Conservation (phyloP, 2,888 invertebrate genomes). For the Steinernema carpocapsae region DNA sequence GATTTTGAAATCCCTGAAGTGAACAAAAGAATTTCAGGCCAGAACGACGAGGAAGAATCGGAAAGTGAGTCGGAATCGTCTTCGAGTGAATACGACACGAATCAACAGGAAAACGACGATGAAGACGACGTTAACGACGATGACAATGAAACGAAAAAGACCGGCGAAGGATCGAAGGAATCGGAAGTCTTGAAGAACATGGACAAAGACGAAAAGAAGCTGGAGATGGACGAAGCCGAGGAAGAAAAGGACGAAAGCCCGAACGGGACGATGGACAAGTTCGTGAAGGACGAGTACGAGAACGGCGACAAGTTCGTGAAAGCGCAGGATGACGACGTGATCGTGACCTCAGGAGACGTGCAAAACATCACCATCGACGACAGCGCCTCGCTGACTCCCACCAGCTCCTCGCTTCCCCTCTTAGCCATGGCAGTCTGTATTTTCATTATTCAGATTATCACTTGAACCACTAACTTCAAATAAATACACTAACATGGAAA, state of each 20-base stretch:
- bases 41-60: slow-evolving; percentile 11
- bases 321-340: neutral
- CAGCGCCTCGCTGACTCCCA: no score
- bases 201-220: neutral
- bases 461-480: no score
- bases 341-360: neutral
- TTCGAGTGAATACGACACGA: neutral
- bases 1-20: neutral
- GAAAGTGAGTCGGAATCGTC: neutral
- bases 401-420: neutral
- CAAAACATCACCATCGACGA: slow-evolving; percentile 10
- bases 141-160: neutral
- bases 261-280: no score
- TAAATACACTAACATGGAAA: no score
- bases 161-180: neutral
- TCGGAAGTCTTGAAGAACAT: slow-evolving; percentile 20
- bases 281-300: neutral
- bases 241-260: neutral
- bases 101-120: neutral
- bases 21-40: neutral
- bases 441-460: neutral
- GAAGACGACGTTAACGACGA: neutral
- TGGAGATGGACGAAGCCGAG: neutral
- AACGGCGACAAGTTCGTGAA: neutral
- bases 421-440: neutral